A percentile compares a stretch with the other conserved stretches of the same genome.
Evolutionary conservation across 2,888 invertebrate genomes (phyloP).

Genomic region (Ornithoptera alexandrae): DNA sequence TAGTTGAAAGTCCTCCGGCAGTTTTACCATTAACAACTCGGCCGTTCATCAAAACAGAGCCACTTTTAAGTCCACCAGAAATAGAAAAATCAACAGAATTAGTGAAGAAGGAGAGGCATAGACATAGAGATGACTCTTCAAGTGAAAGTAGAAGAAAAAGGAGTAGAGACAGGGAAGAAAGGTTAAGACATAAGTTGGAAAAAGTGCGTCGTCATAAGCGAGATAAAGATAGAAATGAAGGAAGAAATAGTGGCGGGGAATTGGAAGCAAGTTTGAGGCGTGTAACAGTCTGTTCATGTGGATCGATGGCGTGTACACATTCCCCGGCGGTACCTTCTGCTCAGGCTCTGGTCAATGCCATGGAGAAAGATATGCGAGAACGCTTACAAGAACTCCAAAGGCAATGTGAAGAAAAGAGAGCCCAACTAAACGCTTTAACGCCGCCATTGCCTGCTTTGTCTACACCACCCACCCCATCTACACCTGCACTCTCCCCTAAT

Average conservation of each 20-base stretch:
- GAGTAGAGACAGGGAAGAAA: slow-evolving; percentile 66
- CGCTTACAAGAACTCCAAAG: slow-evolving; percentile 89
- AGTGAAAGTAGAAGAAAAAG: slow-evolving; percentile 63
- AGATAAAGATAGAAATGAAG: slow-evolving; percentile 52
- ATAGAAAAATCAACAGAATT: slow-evolving; percentile 44
- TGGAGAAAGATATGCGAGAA: slow-evolving; percentile 90
- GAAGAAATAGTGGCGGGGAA: slow-evolving; percentile 56
- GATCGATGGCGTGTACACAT: slow-evolving; percentile 52
- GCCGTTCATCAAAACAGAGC: slow-evolving; percentile 66
- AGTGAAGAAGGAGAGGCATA: slow-evolving; percentile 63
- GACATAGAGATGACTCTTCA: slow-evolving; percentile 67
- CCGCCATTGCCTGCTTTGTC: slow-evolving; percentile 73
- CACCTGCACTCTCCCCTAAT: slow-evolving; percentile 71
- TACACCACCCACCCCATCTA: slow-evolving; percentile 67
- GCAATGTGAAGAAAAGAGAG: slow-evolving; percentile 90
- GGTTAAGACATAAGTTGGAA: slow-evolving; percentile 67
- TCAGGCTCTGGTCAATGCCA: slow-evolving; percentile 83
- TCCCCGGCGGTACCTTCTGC: slow-evolving; percentile 68
- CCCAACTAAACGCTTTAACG: slow-evolving; percentile 86
- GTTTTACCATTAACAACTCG: slow-evolving; percentile 48
- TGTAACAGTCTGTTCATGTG: slow-evolving; percentile 66
- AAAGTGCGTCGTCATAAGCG: slow-evolving; percentile 70
- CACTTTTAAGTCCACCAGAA: slow-evolving; percentile 59
- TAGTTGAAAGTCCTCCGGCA: slow-evolving; percentile 62
- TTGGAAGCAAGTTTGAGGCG: slow-evolving; percentile 66